A percentile compares a stretch with the other conserved stretches of the same genome.
Evolutionary conservation across 2,113 vertebrate species (phyloP).

Genomic region (rat (Rattus norvegicus)): DNA sequence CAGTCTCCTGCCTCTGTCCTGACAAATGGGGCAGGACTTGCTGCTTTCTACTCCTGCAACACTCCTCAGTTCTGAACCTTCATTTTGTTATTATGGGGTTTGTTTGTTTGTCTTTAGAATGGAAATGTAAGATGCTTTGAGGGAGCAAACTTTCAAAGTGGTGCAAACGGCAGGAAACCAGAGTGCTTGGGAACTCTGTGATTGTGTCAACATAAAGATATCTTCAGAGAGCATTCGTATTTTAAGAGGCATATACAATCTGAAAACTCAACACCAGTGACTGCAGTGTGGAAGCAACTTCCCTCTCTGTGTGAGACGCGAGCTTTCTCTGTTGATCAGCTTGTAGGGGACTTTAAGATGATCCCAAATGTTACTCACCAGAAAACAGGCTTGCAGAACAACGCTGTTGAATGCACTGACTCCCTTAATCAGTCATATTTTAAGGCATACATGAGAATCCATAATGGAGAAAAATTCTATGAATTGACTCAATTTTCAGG

Average conservation of each 20-base stretch:
- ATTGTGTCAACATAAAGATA: not conserved
- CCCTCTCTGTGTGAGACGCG: no score
- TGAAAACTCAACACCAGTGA: not conserved
- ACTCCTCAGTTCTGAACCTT: no score
- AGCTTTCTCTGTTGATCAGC: not conserved
- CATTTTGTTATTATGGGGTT: no score
- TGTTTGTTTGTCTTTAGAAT: no score
- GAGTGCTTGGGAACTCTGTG: not conserved
- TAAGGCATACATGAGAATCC: not conserved
- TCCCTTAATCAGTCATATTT: not conserved
- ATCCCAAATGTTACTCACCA: not conserved
- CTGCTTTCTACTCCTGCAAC: no score
- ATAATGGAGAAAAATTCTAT: not conserved
- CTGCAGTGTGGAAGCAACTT: not conserved
- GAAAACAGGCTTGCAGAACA: not conserved
- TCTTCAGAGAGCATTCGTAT: slow-evolving; percentile 2
- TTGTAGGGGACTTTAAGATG: not conserved
- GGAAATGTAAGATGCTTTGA: no score
- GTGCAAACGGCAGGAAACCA: not conserved
- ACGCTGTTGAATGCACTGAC: not conserved
- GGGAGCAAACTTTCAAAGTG: no score
- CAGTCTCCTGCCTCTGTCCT: no score
- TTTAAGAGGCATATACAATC: not conserved
- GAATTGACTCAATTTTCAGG: not conserved
- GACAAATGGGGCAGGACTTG: no score